A percentile compares a stretch with the other conserved stretches of the same genome.
These are phyloP conservation scores for Temnothorax ravouxi DNA, from an alignment of 2,888 invertebrate species.

Conservation along the genomic window DNA sequence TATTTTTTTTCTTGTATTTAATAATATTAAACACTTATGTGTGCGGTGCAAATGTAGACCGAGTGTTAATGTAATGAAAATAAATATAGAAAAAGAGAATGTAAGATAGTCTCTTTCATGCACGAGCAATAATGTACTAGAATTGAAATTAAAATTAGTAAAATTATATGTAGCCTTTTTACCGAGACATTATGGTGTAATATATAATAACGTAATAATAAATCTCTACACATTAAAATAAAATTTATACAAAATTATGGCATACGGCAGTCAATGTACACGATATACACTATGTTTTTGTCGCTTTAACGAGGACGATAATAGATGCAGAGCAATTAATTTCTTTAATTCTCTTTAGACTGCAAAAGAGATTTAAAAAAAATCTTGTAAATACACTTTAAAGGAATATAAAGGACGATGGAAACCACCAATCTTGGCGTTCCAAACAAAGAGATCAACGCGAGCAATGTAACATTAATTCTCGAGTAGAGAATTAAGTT, in stretches of 20 bases:
- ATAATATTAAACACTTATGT: not conserved
- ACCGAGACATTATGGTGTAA: not conserved
- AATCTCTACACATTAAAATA: constrained; percentile 16
- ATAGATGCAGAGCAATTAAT: not conserved
- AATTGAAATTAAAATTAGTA: not conserved
- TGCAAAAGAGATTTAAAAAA: not conserved
- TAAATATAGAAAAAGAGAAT: constrained; percentile 16
- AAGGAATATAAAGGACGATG: not conserved
- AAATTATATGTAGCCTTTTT: constrained; percentile 17
- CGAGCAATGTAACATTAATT: constrained; percentile 3
- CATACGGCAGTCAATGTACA: constrained; percentile 26
- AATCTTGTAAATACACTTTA: not conserved
- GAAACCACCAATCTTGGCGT: not conserved
- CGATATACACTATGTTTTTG: constrained; percentile 15
- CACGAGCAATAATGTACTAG: not conserved
- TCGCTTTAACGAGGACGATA: not conserved
- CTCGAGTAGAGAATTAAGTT: constrained; percentile 7
- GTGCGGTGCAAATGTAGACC: not conserved
- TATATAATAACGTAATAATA: not conserved
- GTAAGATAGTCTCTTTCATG: not conserved
- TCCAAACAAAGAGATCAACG: constrained; percentile 22
- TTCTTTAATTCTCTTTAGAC: not conserved
- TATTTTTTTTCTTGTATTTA: not conserved
- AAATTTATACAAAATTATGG: constrained; percentile 57
- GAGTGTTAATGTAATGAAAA: constrained; percentile 15